These are phyloP conservation scores for Papilio protenor DNA, from an alignment of 2,888 invertebrate genomes.

Conservation along the genomic window DNA sequence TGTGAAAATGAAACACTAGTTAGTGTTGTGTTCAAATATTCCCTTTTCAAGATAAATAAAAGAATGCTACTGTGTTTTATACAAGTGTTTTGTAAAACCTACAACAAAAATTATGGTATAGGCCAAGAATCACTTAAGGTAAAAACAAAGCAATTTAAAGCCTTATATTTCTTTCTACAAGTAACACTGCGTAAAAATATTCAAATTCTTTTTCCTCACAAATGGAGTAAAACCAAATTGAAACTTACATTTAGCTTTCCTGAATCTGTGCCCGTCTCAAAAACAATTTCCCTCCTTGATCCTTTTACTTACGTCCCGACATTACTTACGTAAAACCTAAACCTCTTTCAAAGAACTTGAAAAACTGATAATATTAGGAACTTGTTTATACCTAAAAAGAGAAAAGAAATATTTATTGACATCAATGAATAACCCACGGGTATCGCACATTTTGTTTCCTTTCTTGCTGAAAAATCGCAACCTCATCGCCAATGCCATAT, in stretches of 20 bases:
- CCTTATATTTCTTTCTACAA: background rate
- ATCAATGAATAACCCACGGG: background rate
- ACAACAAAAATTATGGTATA: too few species aligned
- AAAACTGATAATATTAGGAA: background rate
- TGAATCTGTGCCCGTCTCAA: constrained; percentile 12
- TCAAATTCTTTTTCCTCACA: background rate
- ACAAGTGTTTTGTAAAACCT: background rate
- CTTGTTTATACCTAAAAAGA: background rate
- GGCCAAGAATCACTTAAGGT: background rate
- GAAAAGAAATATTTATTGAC: background rate
- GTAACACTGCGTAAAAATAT: background rate
- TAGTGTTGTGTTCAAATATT: background rate
- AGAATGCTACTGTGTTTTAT: background rate
- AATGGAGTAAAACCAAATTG: constrained; percentile 11
- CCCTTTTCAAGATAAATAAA: background rate
- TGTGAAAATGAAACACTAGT: background rate
- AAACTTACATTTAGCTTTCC: constrained; percentile 18
- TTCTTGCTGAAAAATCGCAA: too few species aligned
- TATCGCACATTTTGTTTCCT: too few species aligned
- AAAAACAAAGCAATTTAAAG: background rate
- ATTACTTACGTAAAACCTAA: constrained; percentile 31
- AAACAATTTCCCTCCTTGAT: constrained; percentile 39
- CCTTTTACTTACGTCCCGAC: constrained; percentile 36
- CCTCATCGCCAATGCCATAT: too few species aligned
- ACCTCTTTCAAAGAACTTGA: constrained; percentile 3